Base-by-base conservation (phyloP, 2,888 invertebrate species). In the Eudemis profundana region DNA sequence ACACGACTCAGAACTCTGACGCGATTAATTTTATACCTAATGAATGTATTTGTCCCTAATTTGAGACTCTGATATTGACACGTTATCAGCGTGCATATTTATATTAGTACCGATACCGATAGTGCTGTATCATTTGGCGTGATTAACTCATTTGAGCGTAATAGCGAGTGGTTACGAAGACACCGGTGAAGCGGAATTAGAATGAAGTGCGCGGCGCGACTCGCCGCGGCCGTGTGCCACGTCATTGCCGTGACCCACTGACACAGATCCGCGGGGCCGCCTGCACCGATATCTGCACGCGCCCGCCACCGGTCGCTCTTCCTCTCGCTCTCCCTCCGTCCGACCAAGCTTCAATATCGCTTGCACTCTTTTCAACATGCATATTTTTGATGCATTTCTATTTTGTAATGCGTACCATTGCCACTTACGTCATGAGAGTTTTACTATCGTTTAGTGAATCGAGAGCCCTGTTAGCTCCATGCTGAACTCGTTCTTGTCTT, bases 221-320 rank as follows among this genome's bases (percentile, higher is more conserved):
- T 84, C 85, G 85, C 84, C 83, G 90, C 89, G 89, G 87, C 91
- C 92, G 87, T 90, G 90, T 89, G 92, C 92, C 90, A 91, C 93
- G 93, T 93, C 94, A 94, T 94, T 93, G 93, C 90, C 92, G 93
- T 94, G 94, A 94, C 94, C 94, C 93, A 94, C 94, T 94, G 94
- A 94, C 94, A 94, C 87, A 94, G 93, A 90, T 94, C 90, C 89
- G 89, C 91, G 91, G 93, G 92, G 93, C 93, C 91, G 90, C 89
- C 87, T 90, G 90, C 90, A 87, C 85, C 88, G 87, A 87, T 87
- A 87, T 86, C 88, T 89, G 89, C 87, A 89, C 89, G 88, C 87
- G 84, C 82, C 27, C 75, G 72, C 73, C 74, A 38, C 54, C 23
- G 71, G 85, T 82, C 82, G 82, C 83, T 84, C 85, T 85, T 84